Conservation (phyloP, 2,797 vertebrate genomes). For the Enteromius mattozi region DNA sequence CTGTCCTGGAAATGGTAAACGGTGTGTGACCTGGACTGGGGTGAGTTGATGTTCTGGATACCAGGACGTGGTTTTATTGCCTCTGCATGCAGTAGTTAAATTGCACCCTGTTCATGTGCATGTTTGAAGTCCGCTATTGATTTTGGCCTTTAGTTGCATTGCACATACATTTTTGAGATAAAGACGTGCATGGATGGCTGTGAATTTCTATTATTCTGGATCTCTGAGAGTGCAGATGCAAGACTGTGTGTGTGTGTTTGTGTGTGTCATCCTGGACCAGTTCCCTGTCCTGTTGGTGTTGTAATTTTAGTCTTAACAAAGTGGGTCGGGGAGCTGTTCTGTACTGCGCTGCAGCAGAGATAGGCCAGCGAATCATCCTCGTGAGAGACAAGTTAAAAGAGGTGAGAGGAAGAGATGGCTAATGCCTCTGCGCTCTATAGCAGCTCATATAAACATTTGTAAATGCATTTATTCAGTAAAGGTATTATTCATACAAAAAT, state of each 20-base stretch:
- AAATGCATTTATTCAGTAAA: not conserved
- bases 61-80: constrained; percentile 18
- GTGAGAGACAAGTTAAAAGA: constrained; percentile 27
- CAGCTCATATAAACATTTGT: not conserved
- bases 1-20: constrained; percentile 33
- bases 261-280: constrained; percentile 19
- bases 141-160: not conserved
- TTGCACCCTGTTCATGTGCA: not conserved
- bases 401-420: not conserved
- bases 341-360: constrained; percentile 29
- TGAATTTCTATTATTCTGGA: not conserved
- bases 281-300: constrained; percentile 32
- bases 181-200: not conserved
- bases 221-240: constrained; percentile 21
- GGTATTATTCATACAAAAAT: not conserved
- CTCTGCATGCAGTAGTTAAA: not conserved
- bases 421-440: not conserved
- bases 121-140: constrained; percentile 29
- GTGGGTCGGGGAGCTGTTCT: constrained; percentile 40
- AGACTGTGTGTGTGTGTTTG: not conserved
- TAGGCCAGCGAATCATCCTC: constrained; percentile 21
- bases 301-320: constrained; percentile 56
- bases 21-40: constrained; percentile 23
- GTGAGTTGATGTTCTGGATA: constrained; percentile 3
- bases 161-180: constrained; percentile 1